Evolutionary conservation across 1,140 invertebrate species (phyloP), one percentile per base, ranked within the genome.

Genomic region (Drosophila suzukii): DNA sequence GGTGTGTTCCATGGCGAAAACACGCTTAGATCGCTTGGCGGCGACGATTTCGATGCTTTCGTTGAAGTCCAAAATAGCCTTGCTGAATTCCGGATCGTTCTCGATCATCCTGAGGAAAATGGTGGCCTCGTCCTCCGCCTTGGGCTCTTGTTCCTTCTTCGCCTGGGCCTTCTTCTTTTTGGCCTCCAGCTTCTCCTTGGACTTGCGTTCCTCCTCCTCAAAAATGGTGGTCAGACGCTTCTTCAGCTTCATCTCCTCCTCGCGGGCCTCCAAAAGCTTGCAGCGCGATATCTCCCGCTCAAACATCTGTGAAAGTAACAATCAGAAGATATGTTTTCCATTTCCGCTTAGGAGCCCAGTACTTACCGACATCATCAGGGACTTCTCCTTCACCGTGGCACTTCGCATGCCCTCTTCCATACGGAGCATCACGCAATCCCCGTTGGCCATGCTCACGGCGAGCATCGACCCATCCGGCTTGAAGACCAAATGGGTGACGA

Each of bases 281-380:
- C 98, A 97, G 53, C 97, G 93, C 59, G 95, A 94, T 7, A 96
- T 96, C 93, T 98, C 97, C 60, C 97, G 93, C 75, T 98, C 97
- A 84, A 98, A 96, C 93, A 97, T 95, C 94, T 96, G 17, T 6
- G 0, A 3, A 17, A 13, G 17, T 8, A 13, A 8, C 12, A 15
- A 20, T 27, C 27, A 27, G 27, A 27, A 27, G 27, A 27, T 27
- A 27, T 20, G 20, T 20, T 20, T 20, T 27, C 27, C 27, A 27
- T 5, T 5, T 27, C 4, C 3, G 27, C 1, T 27, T 27, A 4
- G 27, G 27, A 27, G 1, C 3, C 27, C 27, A 5, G 27, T 27
- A 47, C 47, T 38, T 24, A 73, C 70, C 12, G 95, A 94, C 6
- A 96, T 96, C 50, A 97, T 93, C 15, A 96, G 83, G 17, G 94